Percentiles rank a stretch among this genome's conserved stretches.
These are phyloP conservation scores for Philaenus spumarius DNA, from an alignment of 1,140 invertebrate genomes.

Conservation along the genomic window DNA sequence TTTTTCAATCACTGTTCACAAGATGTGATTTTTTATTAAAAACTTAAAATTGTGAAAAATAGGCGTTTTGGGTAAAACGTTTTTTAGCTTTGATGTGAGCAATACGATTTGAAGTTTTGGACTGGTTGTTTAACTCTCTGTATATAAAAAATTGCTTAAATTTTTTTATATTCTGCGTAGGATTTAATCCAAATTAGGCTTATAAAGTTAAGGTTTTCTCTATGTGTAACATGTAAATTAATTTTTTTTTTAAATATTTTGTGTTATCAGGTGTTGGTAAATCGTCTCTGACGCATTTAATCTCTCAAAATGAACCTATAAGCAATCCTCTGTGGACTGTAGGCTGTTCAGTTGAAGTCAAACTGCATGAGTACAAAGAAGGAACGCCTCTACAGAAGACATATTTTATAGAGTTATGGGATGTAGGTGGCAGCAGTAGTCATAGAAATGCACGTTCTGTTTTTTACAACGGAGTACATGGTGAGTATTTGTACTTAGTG, in stretches of 20 bases:
- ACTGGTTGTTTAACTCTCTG: background rate
- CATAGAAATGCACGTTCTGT: constrained; percentile 87
- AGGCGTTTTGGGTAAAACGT: no score
- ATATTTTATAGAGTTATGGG: constrained; percentile 94
- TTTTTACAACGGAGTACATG: constrained; percentile 90
- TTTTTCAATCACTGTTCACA: no score
- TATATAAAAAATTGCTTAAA: background rate
- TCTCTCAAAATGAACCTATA: constrained; percentile 80
- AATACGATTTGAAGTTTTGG: no score
- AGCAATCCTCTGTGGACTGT: constrained; percentile 87
- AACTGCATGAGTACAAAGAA: constrained; percentile 92
- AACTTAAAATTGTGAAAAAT: no score
- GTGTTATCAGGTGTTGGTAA: constrained; percentile 95
- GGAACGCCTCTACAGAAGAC: constrained; percentile 84
- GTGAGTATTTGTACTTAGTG: constrained; percentile 44
- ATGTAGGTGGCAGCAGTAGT: constrained; percentile 87
- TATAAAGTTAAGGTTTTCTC: background rate
- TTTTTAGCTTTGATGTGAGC: no score
- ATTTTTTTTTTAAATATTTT: no score
- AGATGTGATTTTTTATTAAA: no score
- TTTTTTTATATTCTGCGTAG: no score
- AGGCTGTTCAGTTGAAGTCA: constrained; percentile 92
- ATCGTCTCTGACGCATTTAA: constrained; percentile 86
- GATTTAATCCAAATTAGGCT: background rate
- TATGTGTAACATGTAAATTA: no score